Evolutionary conservation across 1,140 invertebrate species (phyloP).

Genomic region (Brachionus calyciflorus): DNA sequence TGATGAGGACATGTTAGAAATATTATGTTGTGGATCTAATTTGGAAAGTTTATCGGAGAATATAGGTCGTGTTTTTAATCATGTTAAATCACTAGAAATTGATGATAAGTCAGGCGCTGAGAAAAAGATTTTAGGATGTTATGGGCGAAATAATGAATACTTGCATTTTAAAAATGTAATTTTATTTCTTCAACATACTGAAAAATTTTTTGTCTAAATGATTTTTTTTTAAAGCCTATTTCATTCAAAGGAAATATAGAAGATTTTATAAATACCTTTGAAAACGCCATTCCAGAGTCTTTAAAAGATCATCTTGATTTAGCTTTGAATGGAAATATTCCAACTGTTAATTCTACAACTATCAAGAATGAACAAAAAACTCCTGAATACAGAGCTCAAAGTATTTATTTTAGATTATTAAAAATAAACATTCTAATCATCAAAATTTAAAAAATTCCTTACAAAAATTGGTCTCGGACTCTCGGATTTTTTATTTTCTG

Average conservation of each 20-base stretch:
- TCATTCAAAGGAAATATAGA: conserved; percentile 11
- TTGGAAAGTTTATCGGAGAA: conserved; percentile 32
- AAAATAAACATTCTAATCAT: too few relatives aligned
- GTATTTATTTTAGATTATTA: background rate
- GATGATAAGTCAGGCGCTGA: background rate
- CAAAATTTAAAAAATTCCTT: too few relatives aligned
- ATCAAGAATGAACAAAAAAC: background rate
- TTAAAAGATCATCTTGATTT: conserved; percentile 1
- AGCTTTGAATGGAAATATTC: background rate
- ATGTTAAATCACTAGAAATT: background rate
- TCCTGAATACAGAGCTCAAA: background rate
- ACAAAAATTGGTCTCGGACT: too few relatives aligned
- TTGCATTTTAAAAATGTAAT: conserved; percentile 42
- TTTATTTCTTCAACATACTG: background rate
- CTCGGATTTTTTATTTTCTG: too few relatives aligned
- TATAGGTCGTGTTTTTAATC: conserved; percentile 2
- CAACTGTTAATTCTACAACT: background rate
- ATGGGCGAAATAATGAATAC: conserved; percentile 31
- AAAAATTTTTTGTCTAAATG: background rate
- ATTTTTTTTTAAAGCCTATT: conserved; percentile 20
- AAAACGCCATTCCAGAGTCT: conserved; percentile 8
- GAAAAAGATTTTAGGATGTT: conserved; percentile 2
- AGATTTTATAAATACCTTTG: conserved; percentile 14
- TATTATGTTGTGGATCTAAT: conserved; percentile 23
- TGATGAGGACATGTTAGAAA: conserved; percentile 40